phyloP scores from a whole-genome alignment of 2,113 vertebrate species.

The Agapornis roseicollis region DNA sequence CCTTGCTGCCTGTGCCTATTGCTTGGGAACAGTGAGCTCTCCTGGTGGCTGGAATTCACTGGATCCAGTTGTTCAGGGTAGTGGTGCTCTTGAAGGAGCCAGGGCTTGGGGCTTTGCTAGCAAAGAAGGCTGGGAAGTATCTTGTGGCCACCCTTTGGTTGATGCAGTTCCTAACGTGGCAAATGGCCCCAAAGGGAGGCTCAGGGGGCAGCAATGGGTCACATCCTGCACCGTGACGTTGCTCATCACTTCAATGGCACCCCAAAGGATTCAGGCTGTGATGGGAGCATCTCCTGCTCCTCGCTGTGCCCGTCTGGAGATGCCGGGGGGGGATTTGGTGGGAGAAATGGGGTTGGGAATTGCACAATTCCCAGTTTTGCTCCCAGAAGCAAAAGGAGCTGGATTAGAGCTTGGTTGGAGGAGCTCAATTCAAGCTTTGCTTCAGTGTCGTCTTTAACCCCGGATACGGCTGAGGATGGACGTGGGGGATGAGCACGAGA shows the following conservation, averaged over 20 bases:
- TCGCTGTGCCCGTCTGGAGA: background rate
- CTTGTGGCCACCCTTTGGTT: background rate
- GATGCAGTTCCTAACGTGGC: fast-evolving
- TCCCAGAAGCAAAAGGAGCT: background rate
- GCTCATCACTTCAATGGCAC: background rate
- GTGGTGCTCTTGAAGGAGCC: background rate
- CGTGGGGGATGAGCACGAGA: background rate
- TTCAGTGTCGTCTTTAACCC: background rate
- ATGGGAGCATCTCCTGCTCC: background rate
- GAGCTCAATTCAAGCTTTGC: background rate
- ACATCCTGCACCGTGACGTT: background rate
- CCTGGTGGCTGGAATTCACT: background rate
- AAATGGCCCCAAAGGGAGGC: background rate
- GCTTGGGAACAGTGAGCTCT: background rate
- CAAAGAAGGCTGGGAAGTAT: background rate
- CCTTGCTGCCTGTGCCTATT: background rate
- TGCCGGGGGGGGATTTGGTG: background rate
- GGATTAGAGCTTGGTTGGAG: background rate
- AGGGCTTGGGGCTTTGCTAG: background rate
- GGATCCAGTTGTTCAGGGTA: fast-evolving
- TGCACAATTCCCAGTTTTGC: background rate
- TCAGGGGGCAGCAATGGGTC: background rate
- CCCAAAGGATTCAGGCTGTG: background rate
- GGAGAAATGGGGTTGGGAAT: background rate
- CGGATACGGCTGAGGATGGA: fast-evolving